These are phyloP conservation scores for Rhinatrema bivittatum DNA, from an alignment of 2,797 vertebrate species.

Conservation along the genomic window DNA sequence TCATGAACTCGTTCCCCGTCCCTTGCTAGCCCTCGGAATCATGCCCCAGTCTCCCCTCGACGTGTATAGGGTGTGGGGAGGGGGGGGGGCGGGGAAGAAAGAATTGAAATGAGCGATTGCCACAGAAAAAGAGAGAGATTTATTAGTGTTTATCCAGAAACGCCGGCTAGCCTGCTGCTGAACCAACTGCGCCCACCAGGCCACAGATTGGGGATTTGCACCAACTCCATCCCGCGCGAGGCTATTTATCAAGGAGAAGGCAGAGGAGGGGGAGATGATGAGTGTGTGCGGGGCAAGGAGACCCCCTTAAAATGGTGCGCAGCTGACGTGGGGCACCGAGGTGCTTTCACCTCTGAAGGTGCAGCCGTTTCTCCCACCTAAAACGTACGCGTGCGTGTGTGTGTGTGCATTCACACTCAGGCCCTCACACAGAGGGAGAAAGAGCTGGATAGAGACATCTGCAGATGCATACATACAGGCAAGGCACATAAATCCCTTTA, in stretches of 20 bases:
- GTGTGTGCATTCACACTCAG: too few relatives aligned
- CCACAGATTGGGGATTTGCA: constrained; percentile 44
- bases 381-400: too few relatives aligned
- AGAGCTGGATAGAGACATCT: too few relatives aligned
- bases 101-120: constrained; percentile 30
- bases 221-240: constrained; percentile 26
- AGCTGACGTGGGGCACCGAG: too few relatives aligned
- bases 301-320: too few relatives aligned
- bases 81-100: not conserved
- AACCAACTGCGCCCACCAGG: constrained; percentile 48
- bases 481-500: not conserved
- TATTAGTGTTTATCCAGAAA: constrained; percentile 56
- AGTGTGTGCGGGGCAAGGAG: too few relatives aligned
- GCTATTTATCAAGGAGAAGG: constrained; percentile 29
- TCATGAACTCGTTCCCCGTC: too few relatives aligned
- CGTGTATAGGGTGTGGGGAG: too few relatives aligned
- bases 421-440: too few relatives aligned
- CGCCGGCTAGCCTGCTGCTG: constrained; percentile 51
- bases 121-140: constrained; percentile 39
- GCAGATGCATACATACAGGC: not conserved
- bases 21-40: too few relatives aligned
- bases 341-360: not conserved
- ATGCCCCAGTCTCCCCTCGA: too few relatives aligned
- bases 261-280: not conserved
- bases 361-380: constrained; percentile 7